phyloP scores from a whole-genome alignment of 1,140 invertebrate species.

The Chymomyza costata region DNA sequence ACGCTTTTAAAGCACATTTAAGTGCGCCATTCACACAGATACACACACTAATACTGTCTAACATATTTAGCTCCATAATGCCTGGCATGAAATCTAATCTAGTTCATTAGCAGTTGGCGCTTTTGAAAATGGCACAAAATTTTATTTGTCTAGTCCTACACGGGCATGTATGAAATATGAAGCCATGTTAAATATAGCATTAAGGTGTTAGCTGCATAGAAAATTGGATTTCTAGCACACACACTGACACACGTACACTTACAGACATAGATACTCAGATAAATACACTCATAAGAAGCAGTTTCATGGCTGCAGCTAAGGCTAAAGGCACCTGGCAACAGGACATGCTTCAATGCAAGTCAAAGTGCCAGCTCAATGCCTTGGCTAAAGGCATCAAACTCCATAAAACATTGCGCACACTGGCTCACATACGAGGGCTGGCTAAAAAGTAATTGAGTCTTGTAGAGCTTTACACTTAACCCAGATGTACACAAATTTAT shows the following conservation, averaged over 20 bases:
- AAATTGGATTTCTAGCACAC: too few species aligned
- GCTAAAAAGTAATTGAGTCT: too few species aligned
- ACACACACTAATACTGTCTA: constrained; percentile 10
- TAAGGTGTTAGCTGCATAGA: too few species aligned
- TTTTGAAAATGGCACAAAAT: constrained; percentile 10
- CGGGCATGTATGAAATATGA: constrained; percentile 19
- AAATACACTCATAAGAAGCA: too few species aligned
- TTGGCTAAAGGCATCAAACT: constrained; percentile 19
- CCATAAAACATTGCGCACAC: constrained; percentile 25
- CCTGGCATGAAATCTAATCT: constrained; percentile 33
- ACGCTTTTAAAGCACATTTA: constrained; percentile 29
- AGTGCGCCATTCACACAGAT: constrained; percentile 10
- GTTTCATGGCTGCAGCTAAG: too few species aligned
- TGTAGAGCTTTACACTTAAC: too few species aligned
- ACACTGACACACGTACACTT: too few species aligned
- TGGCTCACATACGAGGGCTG: not conserved
- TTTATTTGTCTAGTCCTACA: too few species aligned
- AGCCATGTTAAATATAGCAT: constrained; percentile 1
- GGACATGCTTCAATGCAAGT: constrained; percentile 29
- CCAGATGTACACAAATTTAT: too few species aligned
- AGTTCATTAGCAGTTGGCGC: constrained; percentile 35
- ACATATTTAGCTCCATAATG: too few species aligned
- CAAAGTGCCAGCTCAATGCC: constrained; percentile 4
- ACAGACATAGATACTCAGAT: too few species aligned
- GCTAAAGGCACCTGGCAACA: too few species aligned